phyloP scores from a whole-genome alignment of 2,888 invertebrate genomes.

The Diadegma fenestrale region DNA sequence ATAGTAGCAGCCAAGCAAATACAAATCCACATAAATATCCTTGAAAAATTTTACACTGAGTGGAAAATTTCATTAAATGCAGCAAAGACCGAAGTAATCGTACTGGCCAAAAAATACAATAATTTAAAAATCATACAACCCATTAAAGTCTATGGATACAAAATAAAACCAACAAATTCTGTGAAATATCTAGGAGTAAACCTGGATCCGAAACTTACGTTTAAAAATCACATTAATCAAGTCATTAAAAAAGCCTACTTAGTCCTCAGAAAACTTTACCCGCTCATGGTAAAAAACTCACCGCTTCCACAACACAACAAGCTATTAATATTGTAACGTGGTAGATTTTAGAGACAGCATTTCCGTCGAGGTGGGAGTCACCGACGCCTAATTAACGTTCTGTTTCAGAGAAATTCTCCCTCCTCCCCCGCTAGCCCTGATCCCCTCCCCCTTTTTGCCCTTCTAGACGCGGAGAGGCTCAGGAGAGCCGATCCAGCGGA shows the following conservation, averaged over 20 bases:
- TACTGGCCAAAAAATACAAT: conserved; percentile 26
- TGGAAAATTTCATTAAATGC: conserved; percentile 39
- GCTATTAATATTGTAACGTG: no score
- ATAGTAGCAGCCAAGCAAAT: conserved; percentile 67
- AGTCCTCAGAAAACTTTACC: conserved; percentile 68
- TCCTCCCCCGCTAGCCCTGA: no score
- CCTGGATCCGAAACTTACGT: conserved; percentile 66
- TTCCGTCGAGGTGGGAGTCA: no score
- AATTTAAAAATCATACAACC: conserved; percentile 40
- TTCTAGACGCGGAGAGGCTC: no score
- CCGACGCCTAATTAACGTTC: no score
- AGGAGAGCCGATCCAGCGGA: no score
- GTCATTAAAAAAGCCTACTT: conserved; percentile 63
- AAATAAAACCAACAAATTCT: conserved; percentile 46
- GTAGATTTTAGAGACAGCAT: no score
- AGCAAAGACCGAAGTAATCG: conserved; percentile 28
- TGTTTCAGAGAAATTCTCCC: no score
- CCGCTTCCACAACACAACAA: conserved; percentile 69
- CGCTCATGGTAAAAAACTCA: conserved; percentile 68
- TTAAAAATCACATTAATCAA: conserved; percentile 66
- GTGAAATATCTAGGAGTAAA: conserved; percentile 72
- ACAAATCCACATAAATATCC: conserved; percentile 52
- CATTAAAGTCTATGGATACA: conserved; percentile 22
- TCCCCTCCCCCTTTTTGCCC: no score
- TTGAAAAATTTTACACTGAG: conserved; percentile 5